phyloP scores from a whole-genome alignment of 2,797 vertebrate genomes.

The Monodelphis domestica region DNA sequence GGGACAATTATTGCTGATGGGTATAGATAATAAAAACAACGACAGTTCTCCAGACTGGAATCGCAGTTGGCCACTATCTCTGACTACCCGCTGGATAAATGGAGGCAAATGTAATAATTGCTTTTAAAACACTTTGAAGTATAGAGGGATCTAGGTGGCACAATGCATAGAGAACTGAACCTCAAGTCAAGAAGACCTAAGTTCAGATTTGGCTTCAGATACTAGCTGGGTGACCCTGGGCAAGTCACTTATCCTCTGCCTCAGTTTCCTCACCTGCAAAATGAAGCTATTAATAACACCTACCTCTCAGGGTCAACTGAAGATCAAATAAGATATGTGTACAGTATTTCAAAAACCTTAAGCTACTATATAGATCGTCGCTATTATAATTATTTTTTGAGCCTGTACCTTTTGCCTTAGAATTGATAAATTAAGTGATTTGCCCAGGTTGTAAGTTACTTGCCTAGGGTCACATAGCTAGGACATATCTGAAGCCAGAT shows the following conservation, averaged over 20 bases:
- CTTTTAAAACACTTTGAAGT: neutral
- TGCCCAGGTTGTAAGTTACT: no score
- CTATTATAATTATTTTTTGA: no score
- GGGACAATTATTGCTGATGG: neutral
- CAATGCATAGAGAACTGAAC: neutral
- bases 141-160: neutral
- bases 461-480: no score
- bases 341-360: neutral
- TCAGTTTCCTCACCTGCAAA: neutral
- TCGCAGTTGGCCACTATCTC: neutral
- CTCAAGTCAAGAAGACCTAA: neutral
- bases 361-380: neutral
- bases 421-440: no score
- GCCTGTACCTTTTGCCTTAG: no score
- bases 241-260: neutral
- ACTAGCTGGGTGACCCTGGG: neutral
- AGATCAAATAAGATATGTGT: neutral
- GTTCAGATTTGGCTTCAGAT: neutral
- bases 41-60: neutral
- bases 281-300: neutral
- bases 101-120: neutral
- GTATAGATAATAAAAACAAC: neutral
- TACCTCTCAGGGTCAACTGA: neutral
- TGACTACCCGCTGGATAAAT: neutral
- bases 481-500: no score